These are phyloP conservation scores for Ibycter americanus DNA, from an alignment of 2,797 vertebrate species.

Conservation along the genomic window DNA sequence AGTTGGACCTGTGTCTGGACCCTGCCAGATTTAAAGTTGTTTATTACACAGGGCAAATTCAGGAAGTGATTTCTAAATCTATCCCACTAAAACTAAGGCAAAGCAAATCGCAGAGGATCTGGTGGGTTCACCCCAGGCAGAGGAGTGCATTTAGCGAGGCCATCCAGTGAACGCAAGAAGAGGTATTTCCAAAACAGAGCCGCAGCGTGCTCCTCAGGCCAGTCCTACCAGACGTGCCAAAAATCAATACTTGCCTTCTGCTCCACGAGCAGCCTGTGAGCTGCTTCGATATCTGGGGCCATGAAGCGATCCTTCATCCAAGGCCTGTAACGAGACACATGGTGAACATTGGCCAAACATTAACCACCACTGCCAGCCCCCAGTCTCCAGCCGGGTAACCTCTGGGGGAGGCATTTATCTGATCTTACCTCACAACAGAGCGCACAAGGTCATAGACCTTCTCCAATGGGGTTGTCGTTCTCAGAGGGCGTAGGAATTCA, in stretches of 20 bases:
- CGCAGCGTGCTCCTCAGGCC: background rate
- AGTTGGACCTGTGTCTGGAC: background rate
- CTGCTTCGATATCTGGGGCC: constrained; percentile 94
- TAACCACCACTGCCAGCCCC: constrained; percentile 46
- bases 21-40: background rate
- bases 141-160: background rate
- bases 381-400: background rate
- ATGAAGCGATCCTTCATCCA: constrained; percentile 99
- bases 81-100: background rate
- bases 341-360: constrained; percentile 74
- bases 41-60: background rate
- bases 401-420: constrained; percentile 41
- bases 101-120: background rate
- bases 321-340: constrained; percentile 78
- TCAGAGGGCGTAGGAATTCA: constrained; percentile 95
- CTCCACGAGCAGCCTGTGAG: constrained; percentile 89
- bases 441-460: constrained; percentile 98
- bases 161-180: background rate
- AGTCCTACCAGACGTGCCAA: fast-evolving
- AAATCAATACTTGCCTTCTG: constrained; percentile 83
- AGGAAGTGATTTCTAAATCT: background rate
- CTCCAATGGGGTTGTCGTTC: constrained; percentile 95
- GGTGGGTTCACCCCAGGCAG: background rate
- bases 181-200: background rate
- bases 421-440: constrained; percentile 90